phyloP scores from a whole-genome alignment of 2,888 invertebrate genomes.

The Xanthia icteritia region DNA sequence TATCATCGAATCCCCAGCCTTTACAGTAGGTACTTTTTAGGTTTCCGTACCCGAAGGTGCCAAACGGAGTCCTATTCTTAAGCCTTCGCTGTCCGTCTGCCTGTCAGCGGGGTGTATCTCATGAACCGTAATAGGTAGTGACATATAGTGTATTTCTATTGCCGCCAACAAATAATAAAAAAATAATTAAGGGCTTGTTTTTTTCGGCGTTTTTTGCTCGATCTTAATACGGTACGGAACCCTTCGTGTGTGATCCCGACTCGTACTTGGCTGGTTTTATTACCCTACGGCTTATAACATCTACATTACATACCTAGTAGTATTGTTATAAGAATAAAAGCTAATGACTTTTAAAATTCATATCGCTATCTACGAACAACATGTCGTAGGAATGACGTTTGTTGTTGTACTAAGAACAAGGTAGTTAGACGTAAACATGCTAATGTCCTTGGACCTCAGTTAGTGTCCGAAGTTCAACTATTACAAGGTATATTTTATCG shows the following conservation, averaged over 20 bases:
- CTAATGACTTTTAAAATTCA: background rate
- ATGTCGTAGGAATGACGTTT: conserved; percentile 1
- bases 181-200: too few species aligned
- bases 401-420: conserved; percentile 42
- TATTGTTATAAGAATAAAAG: background rate
- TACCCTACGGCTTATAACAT: background rate
- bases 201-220: too few species aligned
- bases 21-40: background rate
- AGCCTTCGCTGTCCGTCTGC: too few species aligned
- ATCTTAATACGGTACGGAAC: too few species aligned
- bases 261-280: background rate
- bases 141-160: too few species aligned
- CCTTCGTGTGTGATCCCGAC: too few species aligned
- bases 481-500: conserved; percentile 30
- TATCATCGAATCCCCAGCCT: background rate
- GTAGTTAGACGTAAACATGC: conserved; percentile 9
- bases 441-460: conserved; percentile 29
- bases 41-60: too few species aligned
- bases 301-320: background rate
- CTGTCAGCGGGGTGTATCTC: too few species aligned
- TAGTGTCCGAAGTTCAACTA: conserved; percentile 43
- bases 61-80: too few species aligned
- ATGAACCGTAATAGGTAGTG: too few species aligned
- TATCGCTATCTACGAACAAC: background rate
- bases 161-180: too few species aligned